Evolutionary conservation across 2,888 invertebrate species (phyloP).

Genomic region (Polydrusus pterygomalis): DNA sequence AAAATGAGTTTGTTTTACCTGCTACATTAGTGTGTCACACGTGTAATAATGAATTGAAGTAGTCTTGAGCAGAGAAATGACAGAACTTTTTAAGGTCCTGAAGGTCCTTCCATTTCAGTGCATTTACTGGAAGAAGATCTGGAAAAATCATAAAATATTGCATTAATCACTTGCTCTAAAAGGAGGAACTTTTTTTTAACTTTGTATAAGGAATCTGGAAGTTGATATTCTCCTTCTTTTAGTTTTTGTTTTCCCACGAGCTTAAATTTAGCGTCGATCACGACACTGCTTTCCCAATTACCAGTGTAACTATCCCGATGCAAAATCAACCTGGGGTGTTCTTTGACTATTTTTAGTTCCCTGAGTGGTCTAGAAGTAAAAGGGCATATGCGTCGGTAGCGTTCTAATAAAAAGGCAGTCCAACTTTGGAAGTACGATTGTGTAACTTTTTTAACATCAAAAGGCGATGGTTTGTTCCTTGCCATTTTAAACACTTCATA

Average conservation of each 20-base stretch:
- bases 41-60: not conserved
- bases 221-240: constrained; percentile 15
- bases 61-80: not conserved
- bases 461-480: constrained; percentile 55
- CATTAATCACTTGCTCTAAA: constrained; percentile 11
- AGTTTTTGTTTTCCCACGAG: not conserved
- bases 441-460: constrained; percentile 52
- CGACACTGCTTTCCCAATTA: not conserved
- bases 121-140: not conserved
- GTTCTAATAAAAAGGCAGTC: constrained; percentile 24
- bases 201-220: constrained; percentile 11
- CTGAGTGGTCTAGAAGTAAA: constrained; percentile 20
- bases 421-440: constrained; percentile 27
- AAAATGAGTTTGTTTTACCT: not conserved
- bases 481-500: constrained; percentile 51
- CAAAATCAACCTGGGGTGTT: constrained; percentile 27
- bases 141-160: constrained; percentile 6
- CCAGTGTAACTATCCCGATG: constrained; percentile 6
- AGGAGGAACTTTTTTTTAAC: not conserved
- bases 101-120: not conserved
- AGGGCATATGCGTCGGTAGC: constrained; percentile 18
- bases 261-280: not conserved
- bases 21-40: not conserved
- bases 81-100: constrained; percentile 8
- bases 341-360: constrained; percentile 27